These are phyloP conservation scores for Lagopus muta DNA, from an alignment of 2,113 vertebrate species.

Conservation along the genomic window DNA sequence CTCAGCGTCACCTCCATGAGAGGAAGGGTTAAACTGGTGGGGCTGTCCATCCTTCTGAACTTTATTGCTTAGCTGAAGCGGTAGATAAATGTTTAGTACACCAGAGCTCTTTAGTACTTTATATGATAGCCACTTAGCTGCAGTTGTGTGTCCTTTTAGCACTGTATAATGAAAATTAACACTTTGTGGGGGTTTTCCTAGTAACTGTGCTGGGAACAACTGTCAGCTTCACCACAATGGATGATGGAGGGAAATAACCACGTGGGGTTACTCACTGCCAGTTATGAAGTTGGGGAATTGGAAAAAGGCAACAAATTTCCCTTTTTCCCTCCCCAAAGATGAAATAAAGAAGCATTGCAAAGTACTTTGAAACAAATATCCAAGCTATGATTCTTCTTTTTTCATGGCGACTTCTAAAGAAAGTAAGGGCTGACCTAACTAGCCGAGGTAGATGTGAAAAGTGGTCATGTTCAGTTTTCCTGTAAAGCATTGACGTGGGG, in stretches of 20 bases:
- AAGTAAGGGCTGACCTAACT: not conserved
- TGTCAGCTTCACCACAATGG: constrained; percentile 7
- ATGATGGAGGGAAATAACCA: constrained; percentile 21
- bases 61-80: not conserved
- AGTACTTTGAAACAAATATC: not conserved
- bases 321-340: not conserved
- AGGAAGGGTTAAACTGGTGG: not conserved
- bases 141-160: not conserved
- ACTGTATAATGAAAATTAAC: not conserved
- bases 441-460: not conserved
- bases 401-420: not conserved
- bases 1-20: not conserved
- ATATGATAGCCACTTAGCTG: not conserved
- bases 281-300: constrained; percentile 43
- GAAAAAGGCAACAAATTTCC: constrained; percentile 43
- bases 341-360: not conserved
- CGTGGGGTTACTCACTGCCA: not conserved
- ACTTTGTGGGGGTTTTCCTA: not conserved
- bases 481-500: not conserved
- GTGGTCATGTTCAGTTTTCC: not conserved
- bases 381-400: not conserved
- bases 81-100: not conserved
- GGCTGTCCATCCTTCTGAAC: not conserved
- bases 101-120: not conserved
- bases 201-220: constrained; percentile 39